phyloP scores from a whole-genome alignment of 2,797 vertebrate species.

The Gymnoscopelus microlampas region DNA sequence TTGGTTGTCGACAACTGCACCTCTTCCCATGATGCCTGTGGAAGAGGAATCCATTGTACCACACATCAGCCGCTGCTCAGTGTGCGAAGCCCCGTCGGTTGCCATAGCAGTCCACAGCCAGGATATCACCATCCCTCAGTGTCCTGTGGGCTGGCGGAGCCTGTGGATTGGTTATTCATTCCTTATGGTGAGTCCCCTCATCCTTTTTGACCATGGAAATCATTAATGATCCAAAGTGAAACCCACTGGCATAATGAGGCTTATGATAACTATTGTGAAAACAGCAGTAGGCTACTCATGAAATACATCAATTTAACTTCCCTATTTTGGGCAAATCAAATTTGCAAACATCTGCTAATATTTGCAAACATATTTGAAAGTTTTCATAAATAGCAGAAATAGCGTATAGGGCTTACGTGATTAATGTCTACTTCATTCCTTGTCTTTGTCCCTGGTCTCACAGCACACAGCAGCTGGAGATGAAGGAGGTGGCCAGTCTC shows the following conservation, averaged over 20 bases:
- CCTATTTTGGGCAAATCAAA: too few species aligned
- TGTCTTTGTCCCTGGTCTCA: background rate
- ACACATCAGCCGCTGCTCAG: slow-evolving; percentile 96
- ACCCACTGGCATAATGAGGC: too few species aligned
- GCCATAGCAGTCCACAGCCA: slow-evolving; percentile 97
- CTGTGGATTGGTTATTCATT: slow-evolving; percentile 99
- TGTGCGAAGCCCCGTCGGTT: slow-evolving; percentile 95
- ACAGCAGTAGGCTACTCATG: too few species aligned
- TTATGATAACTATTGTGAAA: too few species aligned
- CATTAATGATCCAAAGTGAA: background rate
- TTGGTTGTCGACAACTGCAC: slow-evolving; percentile 96
- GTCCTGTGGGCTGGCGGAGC: slow-evolving; percentile 94
- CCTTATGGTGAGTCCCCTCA: slow-evolving; percentile 89
- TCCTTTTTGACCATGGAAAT: background rate
- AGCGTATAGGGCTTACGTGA: too few species aligned
- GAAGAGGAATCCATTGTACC: slow-evolving; percentile 90
- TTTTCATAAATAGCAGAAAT: too few species aligned
- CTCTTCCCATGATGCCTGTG: slow-evolving; percentile 98
- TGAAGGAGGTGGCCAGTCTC: slow-evolving; percentile 94
- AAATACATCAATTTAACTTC: too few species aligned
- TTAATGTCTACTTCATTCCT: too few species aligned
- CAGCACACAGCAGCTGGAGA: slow-evolving; percentile 96
- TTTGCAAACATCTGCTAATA: background rate
- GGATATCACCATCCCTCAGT: slow-evolving; percentile 93
- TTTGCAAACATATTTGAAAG: too few species aligned